Conservation (phyloP, 2,888 invertebrate species). For the Megastigmus dorsalis region DNA sequence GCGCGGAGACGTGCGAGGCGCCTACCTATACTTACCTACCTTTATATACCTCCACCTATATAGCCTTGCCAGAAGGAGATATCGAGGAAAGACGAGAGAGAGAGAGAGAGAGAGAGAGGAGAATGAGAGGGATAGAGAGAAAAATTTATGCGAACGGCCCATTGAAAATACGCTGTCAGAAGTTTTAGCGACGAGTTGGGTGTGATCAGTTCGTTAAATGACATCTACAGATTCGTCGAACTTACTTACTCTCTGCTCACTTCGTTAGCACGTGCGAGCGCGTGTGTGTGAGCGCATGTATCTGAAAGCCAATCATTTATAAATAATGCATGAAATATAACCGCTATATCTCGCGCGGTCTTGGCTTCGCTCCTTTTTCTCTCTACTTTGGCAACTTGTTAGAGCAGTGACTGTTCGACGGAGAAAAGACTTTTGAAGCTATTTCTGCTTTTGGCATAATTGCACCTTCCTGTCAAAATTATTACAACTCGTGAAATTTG, state of each 20-base stretch:
- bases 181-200: slow-evolving; percentile 44
- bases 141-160: slow-evolving; percentile 51
- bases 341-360: slow-evolving; percentile 10
- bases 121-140: background rate
- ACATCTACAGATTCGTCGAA: slow-evolving; percentile 26
- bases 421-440: too few relatives aligned
- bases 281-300: background rate
- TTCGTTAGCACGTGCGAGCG: background rate
- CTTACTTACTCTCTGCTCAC: slow-evolving; percentile 6
- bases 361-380: background rate
- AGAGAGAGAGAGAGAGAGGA: background rate
- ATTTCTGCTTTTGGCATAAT: too few relatives aligned
- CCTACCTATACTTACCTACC: slow-evolving; percentile 11
- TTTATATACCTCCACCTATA: too few relatives aligned
- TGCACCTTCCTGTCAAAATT: too few relatives aligned
- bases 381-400: background rate
- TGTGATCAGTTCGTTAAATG: slow-evolving; percentile 48
- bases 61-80: background rate
- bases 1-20: slow-evolving; percentile 5
- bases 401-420: too few relatives aligned
- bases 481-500: too few relatives aligned
- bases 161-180: slow-evolving; percentile 52
- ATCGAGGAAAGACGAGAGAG: background rate
- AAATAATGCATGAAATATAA: slow-evolving; percentile 37
- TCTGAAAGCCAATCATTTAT: slow-evolving; percentile 14